A percentile compares a stretch with the other conserved stretches of the same genome.
Evolutionary conservation across 2,888 invertebrate genomes (phyloP).

Genomic region (Rhorus exstirpatorius): DNA sequence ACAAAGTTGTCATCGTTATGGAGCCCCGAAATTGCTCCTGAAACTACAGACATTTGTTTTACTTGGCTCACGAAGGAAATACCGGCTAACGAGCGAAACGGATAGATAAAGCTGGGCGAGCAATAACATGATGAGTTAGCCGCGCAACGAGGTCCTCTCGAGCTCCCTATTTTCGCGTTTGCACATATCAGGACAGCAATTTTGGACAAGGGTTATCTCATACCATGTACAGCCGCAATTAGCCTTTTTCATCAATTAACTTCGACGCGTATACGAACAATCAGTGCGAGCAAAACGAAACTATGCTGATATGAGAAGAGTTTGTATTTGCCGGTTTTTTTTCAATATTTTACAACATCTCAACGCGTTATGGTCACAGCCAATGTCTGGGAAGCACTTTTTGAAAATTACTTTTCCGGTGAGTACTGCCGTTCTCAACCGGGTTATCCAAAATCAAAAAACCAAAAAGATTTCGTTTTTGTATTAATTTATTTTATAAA

Average conservation of each 20-base stretch:
- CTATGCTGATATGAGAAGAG: neutral
- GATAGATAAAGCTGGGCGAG: constrained; percentile 34
- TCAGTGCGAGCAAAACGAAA: neutral
- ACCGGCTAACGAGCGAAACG: constrained; percentile 45
- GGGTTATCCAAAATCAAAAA: too few species aligned
- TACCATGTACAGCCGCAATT: constrained; percentile 16
- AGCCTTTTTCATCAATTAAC: constrained; percentile 31
- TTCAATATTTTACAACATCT: neutral
- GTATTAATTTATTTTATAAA: too few species aligned
- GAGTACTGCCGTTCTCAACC: too few species aligned
- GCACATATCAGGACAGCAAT: constrained; percentile 20
- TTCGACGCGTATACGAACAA: constrained; percentile 22
- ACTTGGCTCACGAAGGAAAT: constrained; percentile 63
- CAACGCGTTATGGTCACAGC: too few species aligned
- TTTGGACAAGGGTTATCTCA: constrained; percentile 10
- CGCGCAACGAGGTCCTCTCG: constrained; percentile 27
- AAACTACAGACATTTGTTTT: constrained; percentile 78
- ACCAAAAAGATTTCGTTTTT: too few species aligned
- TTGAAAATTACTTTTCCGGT: too few species aligned
- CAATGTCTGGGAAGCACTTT: too few species aligned
- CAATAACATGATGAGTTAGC: constrained; percentile 38
- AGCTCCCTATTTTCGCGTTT: constrained; percentile 28
- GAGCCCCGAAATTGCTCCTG: constrained; percentile 74
- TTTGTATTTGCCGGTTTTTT: neutral
- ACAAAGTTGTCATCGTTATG: constrained; percentile 81